Evolutionary conservation across 1,140 invertebrate species (phyloP).

Genomic region (Propsilocerus akamusi): DNA sequence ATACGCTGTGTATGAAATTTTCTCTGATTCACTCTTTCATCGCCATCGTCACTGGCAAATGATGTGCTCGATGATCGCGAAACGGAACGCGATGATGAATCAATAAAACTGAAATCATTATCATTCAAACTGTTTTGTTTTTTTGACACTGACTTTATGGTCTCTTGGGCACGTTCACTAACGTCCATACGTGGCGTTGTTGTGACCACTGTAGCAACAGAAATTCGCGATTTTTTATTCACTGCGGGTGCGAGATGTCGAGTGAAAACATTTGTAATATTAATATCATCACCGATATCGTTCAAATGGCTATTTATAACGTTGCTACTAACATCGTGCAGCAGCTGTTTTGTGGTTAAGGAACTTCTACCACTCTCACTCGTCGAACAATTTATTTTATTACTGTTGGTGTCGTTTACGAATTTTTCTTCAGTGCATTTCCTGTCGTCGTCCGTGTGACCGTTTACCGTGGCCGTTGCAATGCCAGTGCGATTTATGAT

Average conservation of each 20-base stretch:
- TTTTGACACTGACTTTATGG: too few relatives aligned
- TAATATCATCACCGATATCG: background rate
- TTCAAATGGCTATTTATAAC: background rate
- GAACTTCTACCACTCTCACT: background rate
- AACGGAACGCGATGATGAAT: background rate
- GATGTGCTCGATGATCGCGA: background rate
- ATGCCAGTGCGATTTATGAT: background rate
- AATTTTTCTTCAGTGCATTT: background rate
- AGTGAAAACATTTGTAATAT: background rate
- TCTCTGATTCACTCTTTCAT: background rate
- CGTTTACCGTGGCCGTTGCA: background rate
- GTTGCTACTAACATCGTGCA: background rate
- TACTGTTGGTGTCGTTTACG: background rate
- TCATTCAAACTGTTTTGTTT: background rate
- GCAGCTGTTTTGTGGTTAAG: background rate
- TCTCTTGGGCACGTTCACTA: too few relatives aligned
- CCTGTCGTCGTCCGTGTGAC: background rate
- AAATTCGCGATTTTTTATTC: too few relatives aligned
- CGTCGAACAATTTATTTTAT: background rate
- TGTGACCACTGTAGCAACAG: too few relatives aligned
- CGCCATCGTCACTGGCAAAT: background rate
- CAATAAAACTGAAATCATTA: slow-evolving; percentile 2
- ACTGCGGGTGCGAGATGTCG: background rate
- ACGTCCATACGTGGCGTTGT: too few relatives aligned
- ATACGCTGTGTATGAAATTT: background rate